These are phyloP conservation scores for Orycteropus afer DNA, from an alignment of 2,113 vertebrate genomes.

Conservation along the genomic window DNA sequence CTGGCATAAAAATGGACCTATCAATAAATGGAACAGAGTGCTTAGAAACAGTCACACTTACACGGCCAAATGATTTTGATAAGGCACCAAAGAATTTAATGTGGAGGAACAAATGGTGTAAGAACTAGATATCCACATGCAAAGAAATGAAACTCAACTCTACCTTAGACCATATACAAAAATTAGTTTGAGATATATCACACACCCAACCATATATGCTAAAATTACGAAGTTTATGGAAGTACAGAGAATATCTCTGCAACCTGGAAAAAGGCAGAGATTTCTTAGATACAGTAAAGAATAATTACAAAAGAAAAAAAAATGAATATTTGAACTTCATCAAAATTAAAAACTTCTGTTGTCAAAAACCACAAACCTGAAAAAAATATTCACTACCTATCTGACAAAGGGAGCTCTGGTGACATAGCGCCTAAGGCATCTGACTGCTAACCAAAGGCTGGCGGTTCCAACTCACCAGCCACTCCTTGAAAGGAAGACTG, in stretches of 20 bases:
- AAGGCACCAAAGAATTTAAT: not conserved
- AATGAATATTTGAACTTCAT: not conserved
- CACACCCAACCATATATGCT: not conserved
- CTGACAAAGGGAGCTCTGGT: no score
- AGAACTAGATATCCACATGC: no score
- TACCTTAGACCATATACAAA: no score
- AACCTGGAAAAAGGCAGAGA: not conserved
- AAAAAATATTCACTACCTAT: constrained; percentile 32
- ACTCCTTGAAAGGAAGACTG: no score
- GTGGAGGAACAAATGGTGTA: not conserved
- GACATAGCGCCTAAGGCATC: no score
- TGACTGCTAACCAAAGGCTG: no score
- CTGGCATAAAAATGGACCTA: no score
- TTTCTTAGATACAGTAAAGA: not conserved
- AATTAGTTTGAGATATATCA: not conserved
- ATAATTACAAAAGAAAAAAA: not conserved
- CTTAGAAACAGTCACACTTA: not conserved
- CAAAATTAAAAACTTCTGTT: not conserved
- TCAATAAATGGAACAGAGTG: not conserved
- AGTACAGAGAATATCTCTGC: not conserved
- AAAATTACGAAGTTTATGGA: not conserved
- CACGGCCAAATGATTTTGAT: not conserved
- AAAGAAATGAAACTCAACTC: no score
- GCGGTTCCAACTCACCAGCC: no score
- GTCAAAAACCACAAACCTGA: not conserved